Base-by-base conservation (phyloP, 2,888 invertebrate species). In the Tipula unca region DNA sequence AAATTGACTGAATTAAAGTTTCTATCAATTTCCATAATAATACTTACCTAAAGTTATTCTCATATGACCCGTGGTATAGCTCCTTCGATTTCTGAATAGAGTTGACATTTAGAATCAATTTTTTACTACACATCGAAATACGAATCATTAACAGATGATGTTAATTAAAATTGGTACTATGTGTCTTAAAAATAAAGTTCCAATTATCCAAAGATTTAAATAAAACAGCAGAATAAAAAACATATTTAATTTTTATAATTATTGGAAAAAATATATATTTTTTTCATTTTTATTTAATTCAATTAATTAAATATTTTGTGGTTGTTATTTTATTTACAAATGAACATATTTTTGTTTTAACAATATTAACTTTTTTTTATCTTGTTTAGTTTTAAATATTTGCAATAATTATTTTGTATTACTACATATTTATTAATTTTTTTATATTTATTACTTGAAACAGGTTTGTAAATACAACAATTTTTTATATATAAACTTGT, bases 251-350 rank as follows among this genome's bases (percentile, higher is more conserved):
- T 69, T 69, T 69, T 69, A 69, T 69, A 69, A 69, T 69, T 69
- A 69, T 69, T 69, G 69, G 69, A 69, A 69, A 69, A 69, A 69
- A 69, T 69, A 69, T 69, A 69, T 69, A 69, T 69, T 69, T 69
- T 69, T 69, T 69, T 25, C 25, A 25, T 25, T 69, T 69, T 69
- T 69, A 69, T 69, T 69, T 69, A 69, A 69, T 69, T 25, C 69
- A 69, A 69, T 69, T 25, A 69, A 69, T 48, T 48, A 69, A 69
- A 25, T 69, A 48, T 25, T 69, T 25, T 0, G 25, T 48, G n/a
- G 0, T 69, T 69, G 8, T 69, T 69, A 69, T 25, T 69, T 25
- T 69, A 69, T 69, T 69, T 69, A 69, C 69, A 69, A 69, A 25
- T 69, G 25, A 69, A 69, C 69, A 69, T 48, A 69, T 69, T 69